Conservation (phyloP, 2,888 invertebrate species). For the Cheilosia impressa region DNA sequence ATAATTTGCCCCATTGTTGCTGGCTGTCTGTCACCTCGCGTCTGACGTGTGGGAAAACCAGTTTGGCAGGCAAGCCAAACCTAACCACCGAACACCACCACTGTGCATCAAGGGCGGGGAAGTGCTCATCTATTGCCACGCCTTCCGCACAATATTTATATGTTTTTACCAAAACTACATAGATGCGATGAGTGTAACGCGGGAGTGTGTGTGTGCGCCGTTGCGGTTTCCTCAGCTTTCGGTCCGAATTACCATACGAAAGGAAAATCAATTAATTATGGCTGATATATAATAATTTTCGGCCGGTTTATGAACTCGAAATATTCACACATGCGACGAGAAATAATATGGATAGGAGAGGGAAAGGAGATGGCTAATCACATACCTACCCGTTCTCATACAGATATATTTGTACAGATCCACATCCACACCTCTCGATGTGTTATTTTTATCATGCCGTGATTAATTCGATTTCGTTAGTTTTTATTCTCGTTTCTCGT, state of each 20-base stretch:
- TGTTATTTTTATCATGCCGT: slow-evolving; percentile 32
- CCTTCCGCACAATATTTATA: slow-evolving; percentile 10
- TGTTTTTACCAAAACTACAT: slow-evolving; percentile 5
- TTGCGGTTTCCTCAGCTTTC: slow-evolving; percentile 5
- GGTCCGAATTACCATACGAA: slow-evolving; percentile 44
- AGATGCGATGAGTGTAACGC: neutral
- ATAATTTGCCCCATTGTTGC: slow-evolving; percentile 47
- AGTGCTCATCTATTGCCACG: slow-evolving; percentile 36
- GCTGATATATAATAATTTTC: slow-evolving; percentile 54
- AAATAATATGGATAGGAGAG: neutral
- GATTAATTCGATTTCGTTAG: slow-evolving; percentile 42
- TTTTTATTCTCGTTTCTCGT: slow-evolving; percentile 18
- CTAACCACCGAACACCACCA: slow-evolving; percentile 33
- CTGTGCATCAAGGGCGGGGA: slow-evolving; percentile 46
- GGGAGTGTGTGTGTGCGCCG: slow-evolving; percentile 10
- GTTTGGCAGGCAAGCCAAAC: slow-evolving; percentile 34
- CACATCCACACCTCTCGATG: neutral
- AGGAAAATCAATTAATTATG: slow-evolving; percentile 60
- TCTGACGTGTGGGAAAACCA: slow-evolving; percentile 36
- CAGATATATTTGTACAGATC: neutral
- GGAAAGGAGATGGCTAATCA: slow-evolving; percentile 28
- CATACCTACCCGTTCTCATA: neutral
- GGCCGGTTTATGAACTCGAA: slow-evolving; percentile 53
- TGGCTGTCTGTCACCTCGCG: slow-evolving; percentile 47
- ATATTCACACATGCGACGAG: slow-evolving; percentile 9